Evolutionary conservation across 2,888 invertebrate genomes (phyloP).

Genomic region (Ichneumon xanthorius): DNA sequence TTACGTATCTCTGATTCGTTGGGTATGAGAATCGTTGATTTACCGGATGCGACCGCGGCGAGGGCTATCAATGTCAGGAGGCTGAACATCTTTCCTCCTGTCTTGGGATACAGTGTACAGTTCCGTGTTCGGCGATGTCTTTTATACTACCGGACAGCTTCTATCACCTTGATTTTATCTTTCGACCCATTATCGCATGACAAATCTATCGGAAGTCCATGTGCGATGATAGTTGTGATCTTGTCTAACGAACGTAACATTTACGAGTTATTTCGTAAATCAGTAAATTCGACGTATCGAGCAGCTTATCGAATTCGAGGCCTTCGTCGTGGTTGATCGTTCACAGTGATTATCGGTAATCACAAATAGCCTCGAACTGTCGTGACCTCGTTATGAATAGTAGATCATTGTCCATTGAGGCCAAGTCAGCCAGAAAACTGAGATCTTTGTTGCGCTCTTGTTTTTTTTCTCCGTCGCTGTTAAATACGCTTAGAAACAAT

Average conservation of each 20-base stretch:
- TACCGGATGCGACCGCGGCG: conserved; percentile 52
- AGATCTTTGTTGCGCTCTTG: neutral
- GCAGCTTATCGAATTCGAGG: no score
- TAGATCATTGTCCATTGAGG: neutral
- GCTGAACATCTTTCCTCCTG: conserved; percentile 58
- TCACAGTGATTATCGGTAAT: no score
- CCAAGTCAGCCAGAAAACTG: neutral
- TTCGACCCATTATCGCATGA: neutral
- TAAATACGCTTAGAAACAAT: no score
- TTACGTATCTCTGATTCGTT: neutral
- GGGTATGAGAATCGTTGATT: conserved; percentile 10
- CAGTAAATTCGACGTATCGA: no score
- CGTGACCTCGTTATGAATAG: neutral
- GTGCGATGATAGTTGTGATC: no score
- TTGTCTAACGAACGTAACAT: no score
- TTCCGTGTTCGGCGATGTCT: neutral
- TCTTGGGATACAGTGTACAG: conserved; percentile 19
- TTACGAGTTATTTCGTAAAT: no score
- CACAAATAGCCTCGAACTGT: neutral
- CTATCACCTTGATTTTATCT: conserved; percentile 1
- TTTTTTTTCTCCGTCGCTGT: no score
- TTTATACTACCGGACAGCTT: conserved; percentile 16
- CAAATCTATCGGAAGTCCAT: neutral
- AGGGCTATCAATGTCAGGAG: conserved; percentile 45
- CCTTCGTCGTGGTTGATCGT: no score